Base-by-base conservation (phyloP, 2,797 vertebrate species). In the Lithobates pipiens region DNA sequence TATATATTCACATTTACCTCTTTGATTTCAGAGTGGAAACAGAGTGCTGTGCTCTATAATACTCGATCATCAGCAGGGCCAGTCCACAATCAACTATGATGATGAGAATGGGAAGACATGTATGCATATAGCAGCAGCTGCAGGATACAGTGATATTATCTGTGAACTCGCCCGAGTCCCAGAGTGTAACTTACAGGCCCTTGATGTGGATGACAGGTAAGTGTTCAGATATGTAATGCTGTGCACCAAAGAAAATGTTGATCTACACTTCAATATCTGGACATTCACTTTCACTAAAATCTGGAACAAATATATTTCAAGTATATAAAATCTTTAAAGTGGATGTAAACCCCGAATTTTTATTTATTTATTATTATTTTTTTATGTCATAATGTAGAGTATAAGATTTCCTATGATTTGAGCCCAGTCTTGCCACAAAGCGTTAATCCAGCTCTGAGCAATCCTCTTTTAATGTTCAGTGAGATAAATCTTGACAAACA, bases 161-260 rank as follows among this genome's bases (percentile, higher is more conserved):
- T 92, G 89, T 0, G 95, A 96, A 54, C 91, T 97, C 76, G 95
- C 96, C 4, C 94, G 93, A 76, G 91, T 97, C 85, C 92, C 95
- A 0, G 95, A 96, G 89, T 97, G 96, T 90, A 96, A 97, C 92
- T 91, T 96, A 73, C 96, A 97, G 89, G 95, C 96, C 21, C 93
- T 97, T 67, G 96, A 97, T 80, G 94, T 96, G 85, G 96, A 97
- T 83, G 96, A 97, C 92, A 94, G 96, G 96, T 97, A 95, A 88
- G 13, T 16, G n/a, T 29, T 67, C 65, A 25, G 11, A 13, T n/a
- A 67, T 27, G 18, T 57, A 23, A 23, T 61, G 21, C 21, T 67
- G 13, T 13, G 3, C 10, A 27, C 25, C 25, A 25, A 67, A 11
- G 3, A 67, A 25, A 3, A 67, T 15, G 3, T 10, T 29, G 5